phyloP scores from a whole-genome alignment of 2,888 invertebrate genomes.

The Mantis religiosa region DNA sequence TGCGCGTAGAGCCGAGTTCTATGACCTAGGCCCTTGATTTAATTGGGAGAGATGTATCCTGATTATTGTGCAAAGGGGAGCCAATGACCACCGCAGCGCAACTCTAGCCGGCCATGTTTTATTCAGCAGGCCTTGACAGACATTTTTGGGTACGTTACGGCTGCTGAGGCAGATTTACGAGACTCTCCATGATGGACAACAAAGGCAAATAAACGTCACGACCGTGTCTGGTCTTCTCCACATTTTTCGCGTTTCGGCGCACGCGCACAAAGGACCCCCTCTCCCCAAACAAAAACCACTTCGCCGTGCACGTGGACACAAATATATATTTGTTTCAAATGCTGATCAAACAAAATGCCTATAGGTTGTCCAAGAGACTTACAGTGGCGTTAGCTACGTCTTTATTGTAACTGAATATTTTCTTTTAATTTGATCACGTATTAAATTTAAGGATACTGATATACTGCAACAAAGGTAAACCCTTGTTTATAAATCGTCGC shows the following conservation, averaged over 20 bases:
- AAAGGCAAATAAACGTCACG: slow-evolving; percentile 3
- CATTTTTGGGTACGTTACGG: neutral
- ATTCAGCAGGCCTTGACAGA: neutral
- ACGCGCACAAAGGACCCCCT: neutral
- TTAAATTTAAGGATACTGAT: too few species aligned
- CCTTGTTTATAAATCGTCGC: too few species aligned
- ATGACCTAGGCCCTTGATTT: neutral
- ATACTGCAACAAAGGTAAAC: too few species aligned
- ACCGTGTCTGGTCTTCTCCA: neutral
- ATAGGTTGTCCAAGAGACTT: neutral
- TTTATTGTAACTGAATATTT: too few species aligned
- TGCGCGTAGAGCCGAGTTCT: neutral
- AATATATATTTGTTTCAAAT: too few species aligned
- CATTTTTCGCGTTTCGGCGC: neutral
- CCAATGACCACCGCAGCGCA: neutral
- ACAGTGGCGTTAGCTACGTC: too few species aligned
- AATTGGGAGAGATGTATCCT: neutral
- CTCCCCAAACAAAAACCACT: neutral
- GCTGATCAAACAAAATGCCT: neutral
- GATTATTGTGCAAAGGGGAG: neutral
- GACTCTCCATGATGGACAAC: neutral
- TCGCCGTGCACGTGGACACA: neutral
- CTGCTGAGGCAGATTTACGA: neutral
- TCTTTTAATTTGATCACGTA: too few species aligned
- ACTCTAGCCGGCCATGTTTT: neutral